A percentile compares a stretch with the other conserved stretches of the same genome.
phyloP scores from a whole-genome alignment of 2,113 vertebrate genomes.

The Gracilinanus agilis region DNA sequence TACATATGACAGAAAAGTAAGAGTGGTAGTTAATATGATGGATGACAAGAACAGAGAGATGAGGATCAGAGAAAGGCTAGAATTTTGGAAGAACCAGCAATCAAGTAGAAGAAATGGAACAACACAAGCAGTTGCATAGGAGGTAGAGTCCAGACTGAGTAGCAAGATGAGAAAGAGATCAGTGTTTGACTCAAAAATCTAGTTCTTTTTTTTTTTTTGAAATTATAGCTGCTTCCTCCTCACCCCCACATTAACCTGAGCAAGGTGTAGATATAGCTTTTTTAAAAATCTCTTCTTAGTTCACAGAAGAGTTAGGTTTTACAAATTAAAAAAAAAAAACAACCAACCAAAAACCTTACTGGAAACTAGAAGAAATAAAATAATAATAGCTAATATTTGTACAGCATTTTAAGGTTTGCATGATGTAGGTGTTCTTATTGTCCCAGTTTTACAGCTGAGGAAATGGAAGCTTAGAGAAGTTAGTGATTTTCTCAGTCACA shows the following conservation, averaged over 20 bases:
- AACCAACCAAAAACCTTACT: background rate
- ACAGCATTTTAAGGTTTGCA: background rate
- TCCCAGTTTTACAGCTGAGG: background rate
- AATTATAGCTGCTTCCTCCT: background rate
- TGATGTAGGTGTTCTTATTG: background rate
- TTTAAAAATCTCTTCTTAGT: background rate
- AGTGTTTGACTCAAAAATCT: background rate
- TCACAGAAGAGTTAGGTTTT: background rate
- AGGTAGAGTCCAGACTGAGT: too few relatives aligned
- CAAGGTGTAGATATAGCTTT: background rate
- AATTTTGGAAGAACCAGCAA: background rate
- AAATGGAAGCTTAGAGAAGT: background rate
- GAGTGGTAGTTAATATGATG: background rate
- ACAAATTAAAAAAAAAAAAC: too few relatives aligned
- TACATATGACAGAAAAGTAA: background rate
- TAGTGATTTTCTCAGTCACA: background rate
- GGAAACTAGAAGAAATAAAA: background rate
- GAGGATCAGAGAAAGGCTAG: background rate
- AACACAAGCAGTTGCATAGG: background rate
- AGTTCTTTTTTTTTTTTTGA: background rate
- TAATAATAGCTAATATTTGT: too few relatives aligned
- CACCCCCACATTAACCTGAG: background rate
- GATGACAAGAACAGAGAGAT: background rate
- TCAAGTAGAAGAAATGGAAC: background rate
- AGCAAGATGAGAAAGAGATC: background rate